Conservation (phyloP, 1,140 invertebrate species). For the Eupristina koningsbergeri region DNA sequence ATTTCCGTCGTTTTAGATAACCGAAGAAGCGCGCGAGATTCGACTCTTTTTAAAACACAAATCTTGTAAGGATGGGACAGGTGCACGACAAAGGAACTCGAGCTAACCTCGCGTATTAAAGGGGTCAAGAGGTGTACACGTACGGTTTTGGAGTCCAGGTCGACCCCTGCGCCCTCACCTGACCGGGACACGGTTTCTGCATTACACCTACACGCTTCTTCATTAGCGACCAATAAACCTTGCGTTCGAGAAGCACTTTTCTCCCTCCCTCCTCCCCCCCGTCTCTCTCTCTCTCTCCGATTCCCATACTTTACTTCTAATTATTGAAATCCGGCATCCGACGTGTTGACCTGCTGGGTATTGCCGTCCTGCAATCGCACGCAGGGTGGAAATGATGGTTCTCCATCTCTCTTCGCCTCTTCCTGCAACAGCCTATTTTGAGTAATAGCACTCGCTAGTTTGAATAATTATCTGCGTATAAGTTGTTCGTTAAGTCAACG, state of each 20-base stretch:
- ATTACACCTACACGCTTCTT: slow-evolving; percentile 68
- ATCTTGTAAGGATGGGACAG: slow-evolving; percentile 34
- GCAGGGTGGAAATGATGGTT: background rate
- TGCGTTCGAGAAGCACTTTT: background rate
- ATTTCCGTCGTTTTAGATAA: slow-evolving; percentile 17
- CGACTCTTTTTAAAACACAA: slow-evolving; percentile 39
- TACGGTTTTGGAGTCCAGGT: too few relatives aligned
- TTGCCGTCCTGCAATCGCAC: background rate
- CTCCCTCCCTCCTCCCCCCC: too few relatives aligned
- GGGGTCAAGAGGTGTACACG: slow-evolving; percentile 58
- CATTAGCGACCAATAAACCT: slow-evolving; percentile 53
- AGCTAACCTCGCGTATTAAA: slow-evolving; percentile 58
- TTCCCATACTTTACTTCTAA: background rate
- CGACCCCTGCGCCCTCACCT: slow-evolving; percentile 19
- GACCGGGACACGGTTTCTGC: slow-evolving; percentile 64
- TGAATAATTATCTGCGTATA: background rate
- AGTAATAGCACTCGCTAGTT: background rate
- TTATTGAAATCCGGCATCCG: slow-evolving; percentile 14
- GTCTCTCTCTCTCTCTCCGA: too few relatives aligned
- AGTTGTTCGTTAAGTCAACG: background rate
- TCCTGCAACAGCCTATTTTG: background rate
- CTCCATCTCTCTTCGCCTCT: background rate
- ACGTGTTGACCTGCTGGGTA: background rate
- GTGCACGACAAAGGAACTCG: slow-evolving; percentile 16
- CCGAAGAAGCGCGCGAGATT: background rate